Evolutionary conservation across 2,888 invertebrate genomes (phyloP).

Genomic region (Argyra leucocephala): DNA sequence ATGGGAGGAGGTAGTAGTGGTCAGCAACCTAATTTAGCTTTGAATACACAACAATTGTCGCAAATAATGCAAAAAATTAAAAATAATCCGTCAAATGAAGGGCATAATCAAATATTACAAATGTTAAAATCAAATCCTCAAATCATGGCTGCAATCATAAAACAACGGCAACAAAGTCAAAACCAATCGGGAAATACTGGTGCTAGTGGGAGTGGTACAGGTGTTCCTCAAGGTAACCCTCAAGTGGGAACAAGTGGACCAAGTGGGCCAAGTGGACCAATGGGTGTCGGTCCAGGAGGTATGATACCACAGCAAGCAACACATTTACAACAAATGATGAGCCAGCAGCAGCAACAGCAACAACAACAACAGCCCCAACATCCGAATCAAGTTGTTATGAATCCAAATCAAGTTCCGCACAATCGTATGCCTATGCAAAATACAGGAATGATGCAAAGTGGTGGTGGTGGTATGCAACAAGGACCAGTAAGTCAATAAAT

Average conservation of each 20-base stretch:
- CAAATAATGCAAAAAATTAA: constrained; percentile 83
- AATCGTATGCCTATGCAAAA: constrained; percentile 42
- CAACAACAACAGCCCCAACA: constrained; percentile 41
- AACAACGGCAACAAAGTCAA: constrained; percentile 61
- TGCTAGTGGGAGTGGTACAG: constrained; percentile 17
- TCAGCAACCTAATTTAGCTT: constrained; percentile 37
- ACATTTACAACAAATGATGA: constrained; percentile 40
- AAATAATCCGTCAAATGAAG: constrained; percentile 82
- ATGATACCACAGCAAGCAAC: constrained; percentile 32
- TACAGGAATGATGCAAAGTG: constrained; percentile 36
- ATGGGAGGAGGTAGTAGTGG: constrained; percentile 29
- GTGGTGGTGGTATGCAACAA: constrained; percentile 29
- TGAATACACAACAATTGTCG: constrained; percentile 58
- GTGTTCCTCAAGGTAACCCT: constrained; percentile 11
- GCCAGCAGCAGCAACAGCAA: constrained; percentile 42
- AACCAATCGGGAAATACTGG: constrained; percentile 25
- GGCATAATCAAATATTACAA: constrained; percentile 79
- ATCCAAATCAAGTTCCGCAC: constrained; percentile 43
- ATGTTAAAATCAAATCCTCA: constrained; percentile 90
- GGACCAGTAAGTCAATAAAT: constrained; percentile 36
- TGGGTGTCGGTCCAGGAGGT: constrained; percentile 19
- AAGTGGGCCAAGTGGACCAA: constrained; percentile 15
- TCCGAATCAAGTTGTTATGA: constrained; percentile 47
- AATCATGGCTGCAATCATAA: constrained; percentile 90
- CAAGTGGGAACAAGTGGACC: too few relatives aligned